Evolutionary conservation across 2,113 vertebrate genomes (phyloP).

Genomic region (Oceanites oceanicus): DNA sequence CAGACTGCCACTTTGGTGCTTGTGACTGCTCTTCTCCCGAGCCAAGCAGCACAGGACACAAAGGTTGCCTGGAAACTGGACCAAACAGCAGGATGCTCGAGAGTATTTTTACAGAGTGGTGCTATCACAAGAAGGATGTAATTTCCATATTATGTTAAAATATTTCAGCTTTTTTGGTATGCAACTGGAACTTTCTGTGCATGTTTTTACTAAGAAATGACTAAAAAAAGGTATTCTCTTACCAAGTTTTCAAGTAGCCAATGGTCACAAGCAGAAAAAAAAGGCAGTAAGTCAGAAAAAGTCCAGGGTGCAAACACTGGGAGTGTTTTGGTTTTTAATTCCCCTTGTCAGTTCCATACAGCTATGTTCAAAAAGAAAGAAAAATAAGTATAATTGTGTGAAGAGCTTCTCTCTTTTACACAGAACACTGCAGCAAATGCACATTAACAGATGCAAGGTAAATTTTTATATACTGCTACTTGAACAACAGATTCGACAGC

Average conservation of each 20-base stretch:
- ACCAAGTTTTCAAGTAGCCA: background rate
- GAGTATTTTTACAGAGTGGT: background rate
- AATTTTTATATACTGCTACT: background rate
- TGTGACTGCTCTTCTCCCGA: background rate
- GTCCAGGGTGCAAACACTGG: background rate
- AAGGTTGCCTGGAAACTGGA: background rate
- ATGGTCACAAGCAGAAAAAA: background rate
- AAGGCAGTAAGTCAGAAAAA: background rate
- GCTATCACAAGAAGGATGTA: background rate
- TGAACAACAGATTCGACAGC: background rate
- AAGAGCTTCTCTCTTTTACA: background rate
- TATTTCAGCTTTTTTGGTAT: background rate
- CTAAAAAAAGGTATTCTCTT: background rate
- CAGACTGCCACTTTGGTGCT: background rate
- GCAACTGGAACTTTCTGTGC: background rate
- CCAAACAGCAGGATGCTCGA: background rate
- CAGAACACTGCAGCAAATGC: background rate
- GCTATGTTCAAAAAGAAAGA: background rate
- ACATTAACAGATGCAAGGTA: background rate
- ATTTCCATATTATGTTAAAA: background rate
- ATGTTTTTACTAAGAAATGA: background rate
- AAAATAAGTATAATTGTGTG: background rate
- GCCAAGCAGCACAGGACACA: background rate
- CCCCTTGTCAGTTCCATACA: background rate
- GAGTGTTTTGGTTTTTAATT: background rate